phyloP scores from a whole-genome alignment of 92 coral and sea anemone species.

The Siderastrea radians region DNA sequence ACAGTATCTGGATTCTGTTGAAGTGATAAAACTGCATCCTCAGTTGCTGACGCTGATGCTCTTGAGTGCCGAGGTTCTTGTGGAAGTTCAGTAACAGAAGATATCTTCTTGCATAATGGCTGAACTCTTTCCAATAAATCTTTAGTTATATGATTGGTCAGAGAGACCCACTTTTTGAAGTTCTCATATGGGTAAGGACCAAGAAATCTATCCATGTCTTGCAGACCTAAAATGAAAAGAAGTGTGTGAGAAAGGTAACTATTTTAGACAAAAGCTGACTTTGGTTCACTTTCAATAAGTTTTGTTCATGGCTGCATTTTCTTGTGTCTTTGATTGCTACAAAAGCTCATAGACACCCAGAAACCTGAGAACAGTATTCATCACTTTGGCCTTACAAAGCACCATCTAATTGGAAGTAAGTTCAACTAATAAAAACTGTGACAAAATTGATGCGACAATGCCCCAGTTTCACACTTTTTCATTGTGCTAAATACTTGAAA shows the following conservation, averaged over 20 bases:
- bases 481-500: too few relatives aligned
- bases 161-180: constrained; percentile 93
- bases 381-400: too few relatives aligned
- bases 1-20: constrained; percentile 58
- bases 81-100: constrained; percentile 86
- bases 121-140: constrained; percentile 80
- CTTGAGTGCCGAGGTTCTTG: constrained; percentile 51
- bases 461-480: too few relatives aligned
- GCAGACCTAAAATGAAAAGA: constrained; percentile 66
- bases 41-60: not conserved
- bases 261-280: not conserved
- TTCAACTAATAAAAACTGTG: too few relatives aligned
- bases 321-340: too few relatives aligned
- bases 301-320: too few relatives aligned
- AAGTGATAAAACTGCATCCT: constrained; percentile 51
- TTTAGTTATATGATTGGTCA: constrained; percentile 81
- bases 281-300: too few relatives aligned
- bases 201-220: constrained; percentile 85
- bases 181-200: constrained; percentile 93
- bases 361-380: too few relatives aligned
- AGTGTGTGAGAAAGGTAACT: not conserved
- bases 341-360: too few relatives aligned
- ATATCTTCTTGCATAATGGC: constrained; percentile 83
- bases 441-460: too few relatives aligned
- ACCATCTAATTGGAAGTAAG: too few relatives aligned